Evolutionary conservation across 1,140 invertebrate species (phyloP), one percentile per base, ranked within the genome.

Genomic region (Eciton burchellii): DNA sequence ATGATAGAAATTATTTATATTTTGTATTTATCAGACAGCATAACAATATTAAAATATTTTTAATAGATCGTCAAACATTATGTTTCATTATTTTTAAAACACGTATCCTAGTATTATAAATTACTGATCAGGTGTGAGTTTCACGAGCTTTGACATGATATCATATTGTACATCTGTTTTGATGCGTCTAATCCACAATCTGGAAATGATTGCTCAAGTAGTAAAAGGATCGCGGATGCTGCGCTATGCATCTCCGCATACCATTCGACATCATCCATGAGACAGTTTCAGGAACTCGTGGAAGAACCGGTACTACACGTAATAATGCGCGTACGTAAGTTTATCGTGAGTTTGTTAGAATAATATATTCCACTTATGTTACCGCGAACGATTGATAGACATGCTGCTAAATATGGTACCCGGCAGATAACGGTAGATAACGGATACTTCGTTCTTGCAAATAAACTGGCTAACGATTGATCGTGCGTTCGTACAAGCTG

Each of bases 381-480:
- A 74, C 12, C 26, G 12, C 21, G 16, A 43, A 11, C 45, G 41
- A 35, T 35, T 65, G 83, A 68, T 60, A 45, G 49, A 70, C 35
- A 11, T 47, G 21, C 24, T 76, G 45, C 60, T 66, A 49, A 24
- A 6, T 73, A 60, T 21, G 60, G 43, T 47, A 57, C 52, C 52
- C 45, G 49, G 52, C 35, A 35, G 35, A 35, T 26, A 52, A 77
- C 47, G 70, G 49, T 59, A 76, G 84, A 63, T 82, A 85, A 85
- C 81, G 81, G 84, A 83, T 83, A 54, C 79, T 52, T 81, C 68
- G 68, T 68, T 70, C 71, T 65, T 60, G 81, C 21, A 70, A 73
- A 49, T 82, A 81, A 82, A 85, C 83, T 56, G 70, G 19, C 74
- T 29, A 29, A 81, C 35, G 73, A 88, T 83, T 72, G 62, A 87